Base-by-base conservation (phyloP, 2,888 invertebrate species). In the Masnerella sp. region DNA sequence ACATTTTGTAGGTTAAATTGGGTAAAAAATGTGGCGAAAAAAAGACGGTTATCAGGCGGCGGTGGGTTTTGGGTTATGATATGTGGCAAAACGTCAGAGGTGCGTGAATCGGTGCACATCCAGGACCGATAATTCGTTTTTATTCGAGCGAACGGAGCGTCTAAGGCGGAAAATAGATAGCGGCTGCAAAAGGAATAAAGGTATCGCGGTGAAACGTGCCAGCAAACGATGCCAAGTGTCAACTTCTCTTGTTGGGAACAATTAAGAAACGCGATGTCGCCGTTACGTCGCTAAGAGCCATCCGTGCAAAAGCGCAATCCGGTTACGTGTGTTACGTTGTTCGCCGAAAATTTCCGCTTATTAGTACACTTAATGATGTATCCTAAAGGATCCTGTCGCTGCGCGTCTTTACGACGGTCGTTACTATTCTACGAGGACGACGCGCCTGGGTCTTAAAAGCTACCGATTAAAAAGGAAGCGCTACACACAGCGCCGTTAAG, bases 241-340 rank as follows among this genome's bases (percentile, higher is more conserved):
- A 83, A 84, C 79, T 82, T 81, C 79, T 80, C 83, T 85, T 83
- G 83, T 84, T 85, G 81, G 79, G 80, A 82, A 84, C 85, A 85
- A 85, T 85, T 84, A 85, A 85, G 84, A 81, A 84, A 82, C 83
- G 81, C 84, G 80, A 79, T 70, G 80, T 78, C 69, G 81, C 81
- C 80, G 80, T 79, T 80, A 76, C 74, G 74, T 43, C 28, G 45
- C 36, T 51, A 25, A 34, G 30, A 51, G 34, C 40, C 67, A 73
- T 58, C 45, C 43, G 38, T 56, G 75, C 45, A 38, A 67, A 54
- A 32, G 42, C 59, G 32, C 61, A 64, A 67, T 61, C 69, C 49
- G 51, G 42, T 68, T 71, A 67, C 56, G 61, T 36, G 69, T 40
- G 51, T 61, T 61, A 47, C 20, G 43, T 42, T 40, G 52, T 9